A percentile compares a stretch with the other conserved stretches of the same genome.
These are phyloP conservation scores for Euclidia mi DNA, from an alignment of 2,888 invertebrate species.

Conservation along the genomic window DNA sequence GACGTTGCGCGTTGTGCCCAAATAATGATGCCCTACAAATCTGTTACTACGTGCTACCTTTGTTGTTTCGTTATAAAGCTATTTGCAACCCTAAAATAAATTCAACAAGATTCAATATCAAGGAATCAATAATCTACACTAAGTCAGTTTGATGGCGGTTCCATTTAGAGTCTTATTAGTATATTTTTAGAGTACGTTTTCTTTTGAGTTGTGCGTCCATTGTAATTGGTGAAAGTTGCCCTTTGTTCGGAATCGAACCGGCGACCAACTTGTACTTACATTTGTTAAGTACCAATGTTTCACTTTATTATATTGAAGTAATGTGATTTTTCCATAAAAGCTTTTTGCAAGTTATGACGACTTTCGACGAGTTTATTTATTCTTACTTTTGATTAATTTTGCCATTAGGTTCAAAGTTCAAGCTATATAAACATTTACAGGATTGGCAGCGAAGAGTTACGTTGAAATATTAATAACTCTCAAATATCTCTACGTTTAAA, in stretches of 20 bases:
- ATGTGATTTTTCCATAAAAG: constrained; percentile 21
- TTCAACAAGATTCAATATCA: background rate
- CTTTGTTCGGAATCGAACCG: constrained; percentile 40
- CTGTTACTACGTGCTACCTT: constrained; percentile 27
- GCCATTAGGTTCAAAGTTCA: too few relatives aligned
- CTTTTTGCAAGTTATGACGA: constrained; percentile 9
- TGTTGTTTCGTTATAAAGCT: constrained; percentile 9
- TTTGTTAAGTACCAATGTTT: constrained; percentile 21
- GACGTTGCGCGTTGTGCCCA: constrained; percentile 29
- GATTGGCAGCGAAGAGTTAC: too few relatives aligned
- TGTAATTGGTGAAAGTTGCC: constrained; percentile 43
- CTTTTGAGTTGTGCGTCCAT: constrained; percentile 3
- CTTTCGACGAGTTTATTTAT: too few relatives aligned
- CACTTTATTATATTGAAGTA: constrained; percentile 16
- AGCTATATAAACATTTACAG: too few relatives aligned
- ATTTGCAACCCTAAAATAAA: constrained; percentile 1
- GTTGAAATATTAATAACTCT: too few relatives aligned
- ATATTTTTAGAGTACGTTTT: constrained; percentile 19
- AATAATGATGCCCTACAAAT: constrained; percentile 34
- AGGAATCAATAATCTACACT: background rate
- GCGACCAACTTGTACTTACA: constrained; percentile 23
- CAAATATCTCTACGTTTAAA: too few relatives aligned
- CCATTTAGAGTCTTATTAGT: constrained; percentile 15
- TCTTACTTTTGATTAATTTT: too few relatives aligned
- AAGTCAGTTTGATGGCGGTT: constrained; percentile 4